These are phyloP conservation scores for Orbicella faveolata DNA, from an alignment of 64 coral and sea anemone genomes.

Conservation along the genomic window DNA sequence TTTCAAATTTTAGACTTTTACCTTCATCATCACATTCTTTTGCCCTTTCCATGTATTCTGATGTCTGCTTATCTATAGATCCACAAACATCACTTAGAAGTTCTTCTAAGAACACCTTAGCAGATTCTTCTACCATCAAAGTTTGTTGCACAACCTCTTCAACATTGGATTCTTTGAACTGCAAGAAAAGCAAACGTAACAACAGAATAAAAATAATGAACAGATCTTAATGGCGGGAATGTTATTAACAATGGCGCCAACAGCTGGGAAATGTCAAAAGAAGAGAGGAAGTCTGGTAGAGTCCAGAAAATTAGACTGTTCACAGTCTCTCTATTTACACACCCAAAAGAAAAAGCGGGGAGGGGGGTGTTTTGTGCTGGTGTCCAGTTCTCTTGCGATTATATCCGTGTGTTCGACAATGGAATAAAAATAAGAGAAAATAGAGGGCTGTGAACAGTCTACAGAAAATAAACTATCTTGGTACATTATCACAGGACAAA, in stretches of 20 bases:
- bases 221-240: not conserved
- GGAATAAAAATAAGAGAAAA: too few species aligned
- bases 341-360: too few species aligned
- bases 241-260: not conserved
- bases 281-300: too few species aligned
- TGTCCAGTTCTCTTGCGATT: too few species aligned
- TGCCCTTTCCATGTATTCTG: not conserved
- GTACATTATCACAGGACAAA: too few species aligned
- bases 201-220: not conserved
- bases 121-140: not conserved
- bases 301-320: too few species aligned
- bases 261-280: too few species aligned
- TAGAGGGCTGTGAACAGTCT: too few species aligned
- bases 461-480: too few species aligned
- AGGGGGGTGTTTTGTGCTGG: too few species aligned
- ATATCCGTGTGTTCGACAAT: too few species aligned
- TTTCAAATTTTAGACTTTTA: not conserved
- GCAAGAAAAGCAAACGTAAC: not conserved
- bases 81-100: not conserved
- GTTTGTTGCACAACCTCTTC: not conserved
- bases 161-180: not conserved
- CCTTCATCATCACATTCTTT: not conserved
- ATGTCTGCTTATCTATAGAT: not conserved
- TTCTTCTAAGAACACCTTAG: slow-evolving; percentile 33
- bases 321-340: too few species aligned